These are phyloP conservation scores for Nesogale talazaci DNA, from an alignment of 2,113 vertebrate genomes.

Conservation along the genomic window DNA sequence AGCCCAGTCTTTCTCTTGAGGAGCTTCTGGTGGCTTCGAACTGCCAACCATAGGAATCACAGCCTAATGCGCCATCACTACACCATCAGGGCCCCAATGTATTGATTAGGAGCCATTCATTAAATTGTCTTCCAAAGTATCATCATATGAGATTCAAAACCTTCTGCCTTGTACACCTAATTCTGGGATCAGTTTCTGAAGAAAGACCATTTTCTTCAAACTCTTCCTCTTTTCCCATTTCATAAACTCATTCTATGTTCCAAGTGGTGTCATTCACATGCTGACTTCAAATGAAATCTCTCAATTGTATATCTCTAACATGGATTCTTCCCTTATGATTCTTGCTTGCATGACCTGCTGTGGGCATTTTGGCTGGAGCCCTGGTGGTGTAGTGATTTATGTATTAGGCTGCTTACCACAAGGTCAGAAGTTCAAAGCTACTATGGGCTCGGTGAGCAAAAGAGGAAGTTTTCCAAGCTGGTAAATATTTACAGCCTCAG, in stretches of 20 bases:
- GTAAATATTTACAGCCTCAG: too few species aligned
- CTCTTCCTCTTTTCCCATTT: background rate
- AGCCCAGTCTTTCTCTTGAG: too few species aligned
- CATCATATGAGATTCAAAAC: background rate
- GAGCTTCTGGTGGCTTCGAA: too few species aligned
- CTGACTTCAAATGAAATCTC: background rate
- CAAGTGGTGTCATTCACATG: background rate
- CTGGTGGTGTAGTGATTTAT: too few species aligned
- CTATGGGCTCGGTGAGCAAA: too few species aligned
- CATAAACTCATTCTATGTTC: background rate
- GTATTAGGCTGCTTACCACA: too few species aligned
- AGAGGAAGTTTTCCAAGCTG: too few species aligned
- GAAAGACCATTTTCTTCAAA: background rate
- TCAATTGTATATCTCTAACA: background rate
- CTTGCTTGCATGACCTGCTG: background rate
- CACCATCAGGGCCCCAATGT: background rate
- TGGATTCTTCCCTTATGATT: background rate
- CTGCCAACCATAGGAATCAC: too few species aligned
- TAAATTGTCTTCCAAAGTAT: conserved; percentile 47
- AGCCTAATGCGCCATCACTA: too few species aligned
- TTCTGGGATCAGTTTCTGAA: background rate
- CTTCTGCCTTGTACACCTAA: conserved; percentile 14
- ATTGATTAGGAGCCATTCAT: background rate
- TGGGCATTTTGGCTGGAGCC: background rate
- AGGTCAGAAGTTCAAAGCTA: too few species aligned